Evolutionary conservation across 1,140 invertebrate genomes (phyloP).

Genomic region (Conus ventricosus): DNA sequence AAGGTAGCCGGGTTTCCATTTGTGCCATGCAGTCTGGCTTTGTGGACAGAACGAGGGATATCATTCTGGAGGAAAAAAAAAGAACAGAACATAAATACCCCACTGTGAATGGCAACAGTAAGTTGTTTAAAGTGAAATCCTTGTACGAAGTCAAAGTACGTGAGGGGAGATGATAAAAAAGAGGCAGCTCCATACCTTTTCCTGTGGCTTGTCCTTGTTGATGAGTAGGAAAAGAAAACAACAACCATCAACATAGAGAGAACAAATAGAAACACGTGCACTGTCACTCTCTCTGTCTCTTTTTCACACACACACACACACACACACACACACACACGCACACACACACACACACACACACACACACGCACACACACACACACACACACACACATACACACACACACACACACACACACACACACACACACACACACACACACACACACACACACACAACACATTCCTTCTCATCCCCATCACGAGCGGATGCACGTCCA

Average conservation of each 20-base stretch:
- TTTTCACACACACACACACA: neutral
- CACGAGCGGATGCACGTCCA: no score
- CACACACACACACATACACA: neutral
- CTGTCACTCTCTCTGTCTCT: neutral
- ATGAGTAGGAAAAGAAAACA: neutral
- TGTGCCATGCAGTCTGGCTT: neutral
- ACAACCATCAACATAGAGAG: neutral
- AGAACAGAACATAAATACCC: no score
- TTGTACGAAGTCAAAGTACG: neutral
- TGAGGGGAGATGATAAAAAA: neutral
- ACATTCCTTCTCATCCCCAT: no score
- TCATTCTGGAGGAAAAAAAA: no score
- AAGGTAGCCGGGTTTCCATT: neutral
- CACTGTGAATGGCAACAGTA: no score
- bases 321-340: neutral
- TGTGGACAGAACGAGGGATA: neutral
- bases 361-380: neutral
- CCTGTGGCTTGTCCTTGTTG: conserved; percentile 16
- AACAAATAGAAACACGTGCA: neutral
- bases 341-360: conserved; percentile 8
- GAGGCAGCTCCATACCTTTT: neutral
- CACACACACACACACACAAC: no score
- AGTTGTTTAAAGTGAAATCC: no score
- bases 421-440: conserved; percentile 4
- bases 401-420: neutral